phyloP scores from a whole-genome alignment of 2,888 invertebrate genomes.

The Ectobius pallidus region DNA sequence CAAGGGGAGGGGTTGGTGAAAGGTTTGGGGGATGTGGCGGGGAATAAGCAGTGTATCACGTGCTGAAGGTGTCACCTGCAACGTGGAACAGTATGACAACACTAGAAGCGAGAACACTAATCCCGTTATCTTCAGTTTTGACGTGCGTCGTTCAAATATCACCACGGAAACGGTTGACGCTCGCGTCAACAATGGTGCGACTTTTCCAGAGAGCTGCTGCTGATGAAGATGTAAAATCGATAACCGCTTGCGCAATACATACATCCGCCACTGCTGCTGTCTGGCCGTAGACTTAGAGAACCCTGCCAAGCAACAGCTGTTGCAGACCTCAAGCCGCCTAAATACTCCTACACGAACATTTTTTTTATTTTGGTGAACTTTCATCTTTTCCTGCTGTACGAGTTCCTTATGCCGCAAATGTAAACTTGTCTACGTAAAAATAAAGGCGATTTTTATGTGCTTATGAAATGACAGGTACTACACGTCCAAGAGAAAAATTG shows the following conservation, averaged over 20 bases:
- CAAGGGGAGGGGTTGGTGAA: no score
- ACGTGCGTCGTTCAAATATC: background rate
- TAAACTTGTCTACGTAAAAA: no score
- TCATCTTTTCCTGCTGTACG: no score
- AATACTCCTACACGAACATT: background rate
- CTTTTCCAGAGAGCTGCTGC: background rate
- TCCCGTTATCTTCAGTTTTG: background rate
- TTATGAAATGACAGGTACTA: no score
- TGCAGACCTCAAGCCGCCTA: no score
- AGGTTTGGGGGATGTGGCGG: no score
- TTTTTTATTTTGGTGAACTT: no score
- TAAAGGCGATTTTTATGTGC: no score
- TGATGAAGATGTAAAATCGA: background rate
- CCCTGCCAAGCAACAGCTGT: background rate
- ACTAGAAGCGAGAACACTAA: background rate
- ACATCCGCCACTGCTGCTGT: background rate
- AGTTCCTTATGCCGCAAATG: no score
- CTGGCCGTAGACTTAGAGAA: background rate
- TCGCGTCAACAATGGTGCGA: background rate
- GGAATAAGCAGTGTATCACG: background rate
- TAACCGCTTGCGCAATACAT: background rate
- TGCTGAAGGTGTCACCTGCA: conserved; percentile 1
- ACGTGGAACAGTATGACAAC: background rate
- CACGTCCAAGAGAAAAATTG: no score
- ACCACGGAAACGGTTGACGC: background rate